Percentiles rank a stretch among this genome's conserved stretches.
Conservation (phyloP, 2,113 vertebrate genomes). For the Sander vitreus region DNA sequence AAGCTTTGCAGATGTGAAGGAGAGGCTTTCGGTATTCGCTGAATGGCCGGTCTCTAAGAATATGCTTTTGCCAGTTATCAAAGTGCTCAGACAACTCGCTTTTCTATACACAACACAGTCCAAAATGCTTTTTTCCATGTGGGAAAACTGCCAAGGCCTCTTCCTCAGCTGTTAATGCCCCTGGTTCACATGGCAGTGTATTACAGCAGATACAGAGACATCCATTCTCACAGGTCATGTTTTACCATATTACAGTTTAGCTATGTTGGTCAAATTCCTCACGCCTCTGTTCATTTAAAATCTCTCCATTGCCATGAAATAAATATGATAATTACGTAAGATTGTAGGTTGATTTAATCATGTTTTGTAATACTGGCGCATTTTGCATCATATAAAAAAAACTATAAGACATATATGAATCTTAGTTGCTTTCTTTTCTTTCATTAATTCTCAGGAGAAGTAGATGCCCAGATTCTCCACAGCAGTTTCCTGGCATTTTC, state of each 20-base stretch:
- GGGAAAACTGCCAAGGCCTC: constrained; percentile 71
- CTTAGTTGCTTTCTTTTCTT: background rate
- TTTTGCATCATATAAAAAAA: background rate
- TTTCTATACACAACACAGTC: constrained; percentile 15
- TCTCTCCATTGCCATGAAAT: background rate
- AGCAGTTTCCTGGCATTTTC: background rate
- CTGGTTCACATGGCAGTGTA: constrained; percentile 39
- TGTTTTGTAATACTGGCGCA: background rate
- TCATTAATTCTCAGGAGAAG: background rate
- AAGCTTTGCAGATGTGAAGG: constrained; percentile 51
- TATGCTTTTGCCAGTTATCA: constrained; percentile 67
- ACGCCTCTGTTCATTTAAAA: background rate
- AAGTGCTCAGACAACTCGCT: constrained; percentile 55
- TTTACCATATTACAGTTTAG: constrained; percentile 28
- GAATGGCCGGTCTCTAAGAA: constrained; percentile 61
- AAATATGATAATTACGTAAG: background rate
- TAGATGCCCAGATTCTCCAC: background rate
- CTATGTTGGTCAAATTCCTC: background rate
- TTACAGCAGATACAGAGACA: constrained; percentile 8
- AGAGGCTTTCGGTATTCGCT: constrained; percentile 45
- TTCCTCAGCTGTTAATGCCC: constrained; percentile 58
- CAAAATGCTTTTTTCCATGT: constrained; percentile 24
- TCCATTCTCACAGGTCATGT: constrained; percentile 18
- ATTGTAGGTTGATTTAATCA: background rate
- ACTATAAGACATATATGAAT: background rate